phyloP scores from a whole-genome alignment of 1,140 invertebrate species.

The Plutomurus gul region DNA sequence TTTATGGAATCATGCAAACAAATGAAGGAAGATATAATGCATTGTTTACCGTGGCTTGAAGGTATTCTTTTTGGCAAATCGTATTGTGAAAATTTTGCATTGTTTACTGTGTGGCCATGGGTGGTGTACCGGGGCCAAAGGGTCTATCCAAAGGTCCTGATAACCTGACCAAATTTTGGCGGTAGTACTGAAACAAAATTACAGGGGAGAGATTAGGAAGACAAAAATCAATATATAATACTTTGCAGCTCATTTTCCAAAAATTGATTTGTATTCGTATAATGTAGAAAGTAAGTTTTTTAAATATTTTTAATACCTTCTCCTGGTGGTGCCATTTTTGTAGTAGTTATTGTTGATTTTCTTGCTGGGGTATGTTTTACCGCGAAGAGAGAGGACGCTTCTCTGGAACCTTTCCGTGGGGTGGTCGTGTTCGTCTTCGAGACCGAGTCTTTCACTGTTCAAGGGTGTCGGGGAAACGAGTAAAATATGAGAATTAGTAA shows the following conservation, averaged over 20 bases:
- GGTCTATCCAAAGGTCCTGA: slow-evolving; percentile 44
- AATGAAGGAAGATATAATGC: not conserved
- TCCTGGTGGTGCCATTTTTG: slow-evolving; percentile 45
- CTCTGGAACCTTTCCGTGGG: not conserved
- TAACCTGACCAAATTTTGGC: slow-evolving; percentile 50
- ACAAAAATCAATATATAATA: too few relatives aligned
- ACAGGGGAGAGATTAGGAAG: too few relatives aligned
- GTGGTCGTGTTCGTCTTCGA: not conserved
- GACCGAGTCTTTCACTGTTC: not conserved
- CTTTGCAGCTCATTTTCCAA: too few relatives aligned
- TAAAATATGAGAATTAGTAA: not conserved
- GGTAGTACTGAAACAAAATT: slow-evolving; percentile 53
- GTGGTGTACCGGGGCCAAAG: not conserved
- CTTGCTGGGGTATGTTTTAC: not conserved
- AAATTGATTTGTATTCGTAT: too few relatives aligned
- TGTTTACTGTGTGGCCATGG: slow-evolving; percentile 44
- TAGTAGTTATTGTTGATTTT: not conserved
- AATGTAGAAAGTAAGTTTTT: too few relatives aligned
- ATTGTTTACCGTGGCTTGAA: slow-evolving; percentile 48
- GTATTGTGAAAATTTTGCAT: slow-evolving; percentile 39
- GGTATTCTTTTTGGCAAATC: slow-evolving; percentile 45
- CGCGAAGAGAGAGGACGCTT: not conserved
- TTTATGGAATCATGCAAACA: too few relatives aligned
- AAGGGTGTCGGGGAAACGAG: not conserved
- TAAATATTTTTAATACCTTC: too few relatives aligned